Base-by-base conservation (phyloP, 64 coral and sea anemone species). In the Astreopora myriophthalma region DNA sequence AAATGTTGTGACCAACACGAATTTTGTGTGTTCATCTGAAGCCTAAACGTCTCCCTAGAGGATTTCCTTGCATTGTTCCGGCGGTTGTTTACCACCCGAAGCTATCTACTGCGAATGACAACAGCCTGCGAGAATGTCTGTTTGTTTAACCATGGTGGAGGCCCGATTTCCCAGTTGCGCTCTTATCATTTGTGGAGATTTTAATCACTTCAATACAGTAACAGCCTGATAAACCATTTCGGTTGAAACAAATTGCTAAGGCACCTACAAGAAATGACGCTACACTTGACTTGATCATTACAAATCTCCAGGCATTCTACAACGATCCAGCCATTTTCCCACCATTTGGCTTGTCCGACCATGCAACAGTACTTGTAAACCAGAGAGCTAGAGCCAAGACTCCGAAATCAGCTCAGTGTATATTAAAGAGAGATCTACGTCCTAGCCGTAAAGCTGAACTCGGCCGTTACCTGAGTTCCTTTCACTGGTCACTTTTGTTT, bases 231-330 rank as follows among this genome's bases (percentile, higher is more conserved):
- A 40, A 87, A 71, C 38, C 85, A 87, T 46, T 87, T 87, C 85
- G 68, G 23, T 44, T 87, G 25, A 87, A 87, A 26, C 85, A 87
- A 71, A 87, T 87, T 39, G 66, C 71, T 48, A 60, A 73, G 73
- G 69, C 51, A 73, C 64, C 85, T 44, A 87, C 85, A 70, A 36
- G 67, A 19, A 87, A 87, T 42, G 69, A 87, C 48, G 68, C 85
- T 28, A 71, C 51, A 27, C 7, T 87, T 30, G 85, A 87, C 85
- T 38, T 87, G 11, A 38, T 87, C 9, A 29, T 87, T 25, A 87
- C 85, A 36, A 87, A 87, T 65, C 25, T 87, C 34, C 65, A 87
- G 40, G 85, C 25, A 27, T 73, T 49, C 75, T 79, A 26, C 55
- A 51, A 39, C 19, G 40, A 44, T 44, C 40, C 40, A 44, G 40